Base-by-base conservation (phyloP, 1,140 invertebrate species). In the Drosophila suzukii region DNA sequence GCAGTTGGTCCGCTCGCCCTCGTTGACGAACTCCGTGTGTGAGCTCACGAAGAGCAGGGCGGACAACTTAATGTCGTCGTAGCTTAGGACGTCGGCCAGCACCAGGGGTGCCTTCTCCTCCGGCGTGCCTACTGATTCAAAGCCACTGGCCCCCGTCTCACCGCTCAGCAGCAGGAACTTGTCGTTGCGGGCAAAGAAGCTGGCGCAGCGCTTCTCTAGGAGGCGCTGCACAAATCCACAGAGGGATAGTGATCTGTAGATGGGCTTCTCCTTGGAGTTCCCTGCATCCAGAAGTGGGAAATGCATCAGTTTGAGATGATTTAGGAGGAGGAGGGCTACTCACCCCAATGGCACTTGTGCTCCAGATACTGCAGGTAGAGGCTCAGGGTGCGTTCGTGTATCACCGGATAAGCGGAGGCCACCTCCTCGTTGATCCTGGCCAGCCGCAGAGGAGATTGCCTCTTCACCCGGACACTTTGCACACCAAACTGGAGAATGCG, bases 1-100 rank as follows among this genome's bases (percentile, higher is more conserved):
- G 55, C 84, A 84, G 75, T 95, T 95, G 11, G 93, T 91, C n/a
- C 95, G 92, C 13, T 93, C 91, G 4, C 95, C 95, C 75, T 95
- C 93, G 66, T 95, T 95, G 53, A 95, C 93, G 73, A 95, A 95
- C 75, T 94, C 94, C 3, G 94, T 94, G 58, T 93, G 92, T 0
- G 94, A 95, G 6, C 94, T 95, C 8, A 95, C 92, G 15, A 93
- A 93, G 15, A 95, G 92, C 80, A 95, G 92, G 0, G 95, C 93
- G 0, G 95, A 94, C 3, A 95, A 71, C 83, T 91, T 83, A 5
- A 89, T 36, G 30, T 84, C 81, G 44, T 91, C 86, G 27, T 91
- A 91, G 58, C 86, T 89, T 93, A 83, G 95, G 94, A 59, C 94
- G 93, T 58, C 92, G 20, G 93, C 81, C 32, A 95, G 71, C 6